Evolutionary conservation across 2,797 vertebrate species (phyloP).

Genomic region (Thunnus albacares): DNA sequence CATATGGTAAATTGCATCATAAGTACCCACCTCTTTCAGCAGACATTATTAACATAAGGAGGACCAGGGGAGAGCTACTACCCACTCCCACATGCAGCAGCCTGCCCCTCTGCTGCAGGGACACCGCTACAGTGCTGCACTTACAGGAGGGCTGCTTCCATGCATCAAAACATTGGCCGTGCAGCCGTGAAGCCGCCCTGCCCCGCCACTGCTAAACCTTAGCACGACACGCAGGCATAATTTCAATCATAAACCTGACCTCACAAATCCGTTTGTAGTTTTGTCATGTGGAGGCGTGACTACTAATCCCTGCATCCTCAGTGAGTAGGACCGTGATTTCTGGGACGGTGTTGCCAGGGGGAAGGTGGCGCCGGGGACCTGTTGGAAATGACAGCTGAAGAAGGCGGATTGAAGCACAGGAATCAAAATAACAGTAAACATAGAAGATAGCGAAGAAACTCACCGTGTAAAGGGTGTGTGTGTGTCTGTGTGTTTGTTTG

Average conservation of each 20-base stretch:
- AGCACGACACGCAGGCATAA: slow-evolving; percentile 25
- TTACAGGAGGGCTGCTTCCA: neutral
- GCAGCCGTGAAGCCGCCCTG: slow-evolving; percentile 22
- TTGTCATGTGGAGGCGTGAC: slow-evolving; percentile 53
- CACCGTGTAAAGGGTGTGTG: slow-evolving; percentile 68
- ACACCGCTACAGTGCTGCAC: slow-evolving; percentile 24
- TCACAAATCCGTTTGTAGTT: slow-evolving; percentile 60
- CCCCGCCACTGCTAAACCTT: neutral
- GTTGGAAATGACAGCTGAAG: slow-evolving; percentile 86
- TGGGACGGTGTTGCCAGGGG: slow-evolving; percentile 80
- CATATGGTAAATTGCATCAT: neutral
- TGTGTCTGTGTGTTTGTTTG: neutral
- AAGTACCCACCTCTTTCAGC: neutral
- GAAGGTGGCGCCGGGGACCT: slow-evolving; percentile 82
- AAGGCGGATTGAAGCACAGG: slow-evolving; percentile 75
- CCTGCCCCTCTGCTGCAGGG: slow-evolving; percentile 9
- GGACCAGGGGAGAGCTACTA: neutral
- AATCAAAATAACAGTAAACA: slow-evolving; percentile 58
- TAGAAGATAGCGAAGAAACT: slow-evolving; percentile 74
- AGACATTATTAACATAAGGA: neutral
- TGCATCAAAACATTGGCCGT: slow-evolving; percentile 30
- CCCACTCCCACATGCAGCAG: slow-evolving; percentile 8
- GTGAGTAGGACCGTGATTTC: slow-evolving; percentile 76
- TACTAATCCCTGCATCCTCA: slow-evolving; percentile 83
- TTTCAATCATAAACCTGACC: slow-evolving; percentile 64